These are phyloP conservation scores for Anoura caudifer DNA, from an alignment of 2,113 vertebrate genomes.

Conservation along the genomic window DNA sequence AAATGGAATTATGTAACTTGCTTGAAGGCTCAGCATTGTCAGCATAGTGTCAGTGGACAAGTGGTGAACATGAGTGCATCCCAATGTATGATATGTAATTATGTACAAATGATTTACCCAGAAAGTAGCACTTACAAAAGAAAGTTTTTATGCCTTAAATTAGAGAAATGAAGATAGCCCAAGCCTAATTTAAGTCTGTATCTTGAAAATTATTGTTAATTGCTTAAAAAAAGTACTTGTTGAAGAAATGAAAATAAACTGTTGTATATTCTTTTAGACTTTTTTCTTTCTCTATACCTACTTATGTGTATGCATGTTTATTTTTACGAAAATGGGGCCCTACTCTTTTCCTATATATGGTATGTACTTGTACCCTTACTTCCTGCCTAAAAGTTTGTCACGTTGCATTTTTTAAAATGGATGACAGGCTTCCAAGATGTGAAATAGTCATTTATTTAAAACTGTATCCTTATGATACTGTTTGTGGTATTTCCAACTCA, in stretches of 20 bases:
- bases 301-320: not conserved
- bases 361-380: not conserved
- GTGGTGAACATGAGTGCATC: not conserved
- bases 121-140: not conserved
- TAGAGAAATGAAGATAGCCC: not conserved
- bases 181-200: not conserved
- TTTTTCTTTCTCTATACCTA: not conserved
- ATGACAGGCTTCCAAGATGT: not conserved
- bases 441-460: not conserved
- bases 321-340: not conserved
- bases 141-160: not conserved
- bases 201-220: conserved; percentile 28
- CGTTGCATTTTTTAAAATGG: not conserved
- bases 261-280: not conserved
- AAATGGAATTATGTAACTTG: not conserved
- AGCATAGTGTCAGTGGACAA: not conserved
- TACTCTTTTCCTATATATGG: not conserved
- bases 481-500: not conserved
- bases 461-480: not conserved
- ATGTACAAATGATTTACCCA: not conserved
- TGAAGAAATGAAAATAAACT: not conserved
- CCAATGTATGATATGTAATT: not conserved
- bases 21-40: not conserved
- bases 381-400: not conserved
- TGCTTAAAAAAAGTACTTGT: not conserved